Percentiles rank a stretch among this genome's conserved stretches.
These are phyloP conservation scores for Rhadinocentrus ornatus DNA, from an alignment of 2,797 vertebrate genomes.

Conservation along the genomic window DNA sequence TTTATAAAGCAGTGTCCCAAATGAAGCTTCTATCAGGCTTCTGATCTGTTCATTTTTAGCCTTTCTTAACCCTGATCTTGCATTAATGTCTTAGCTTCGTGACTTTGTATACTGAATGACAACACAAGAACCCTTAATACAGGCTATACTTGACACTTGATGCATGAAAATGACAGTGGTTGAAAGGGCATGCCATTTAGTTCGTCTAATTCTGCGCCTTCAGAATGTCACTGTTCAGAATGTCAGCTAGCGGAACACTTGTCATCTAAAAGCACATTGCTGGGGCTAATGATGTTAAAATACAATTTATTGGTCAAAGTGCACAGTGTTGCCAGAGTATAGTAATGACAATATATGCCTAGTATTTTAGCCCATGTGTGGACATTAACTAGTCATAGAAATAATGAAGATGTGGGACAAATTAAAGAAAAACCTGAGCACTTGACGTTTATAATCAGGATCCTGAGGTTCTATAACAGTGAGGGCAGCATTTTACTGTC, in stretches of 20 bases:
- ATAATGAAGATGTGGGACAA: neutral
- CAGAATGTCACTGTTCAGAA: constrained; percentile 41
- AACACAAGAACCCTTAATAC: neutral
- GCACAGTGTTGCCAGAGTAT: neutral
- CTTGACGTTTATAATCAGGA: neutral
- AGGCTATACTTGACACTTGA: constrained; percentile 43
- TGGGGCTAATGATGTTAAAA: neutral
- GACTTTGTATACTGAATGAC: constrained; percentile 37
- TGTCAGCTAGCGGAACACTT: constrained; percentile 17
- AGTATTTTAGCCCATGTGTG: neutral
- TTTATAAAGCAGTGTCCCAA: neutral
- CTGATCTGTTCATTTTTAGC: neutral
- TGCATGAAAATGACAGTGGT: constrained; percentile 51
- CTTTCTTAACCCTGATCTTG: neutral
- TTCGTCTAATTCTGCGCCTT: constrained; percentile 47
- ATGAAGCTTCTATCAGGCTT: neutral
- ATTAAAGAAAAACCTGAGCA: no score
- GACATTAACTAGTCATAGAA: neutral
- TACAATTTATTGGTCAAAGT: constrained; percentile 1
- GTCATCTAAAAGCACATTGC: constrained; percentile 9
- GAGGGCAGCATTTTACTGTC: neutral
- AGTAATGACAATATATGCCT: neutral
- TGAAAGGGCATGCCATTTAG: constrained; percentile 62
- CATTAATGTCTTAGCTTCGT: constrained; percentile 17
- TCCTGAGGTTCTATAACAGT: neutral